phyloP scores from a whole-genome alignment of 1,140 invertebrate genomes.

The Anthonomus grandis region DNA sequence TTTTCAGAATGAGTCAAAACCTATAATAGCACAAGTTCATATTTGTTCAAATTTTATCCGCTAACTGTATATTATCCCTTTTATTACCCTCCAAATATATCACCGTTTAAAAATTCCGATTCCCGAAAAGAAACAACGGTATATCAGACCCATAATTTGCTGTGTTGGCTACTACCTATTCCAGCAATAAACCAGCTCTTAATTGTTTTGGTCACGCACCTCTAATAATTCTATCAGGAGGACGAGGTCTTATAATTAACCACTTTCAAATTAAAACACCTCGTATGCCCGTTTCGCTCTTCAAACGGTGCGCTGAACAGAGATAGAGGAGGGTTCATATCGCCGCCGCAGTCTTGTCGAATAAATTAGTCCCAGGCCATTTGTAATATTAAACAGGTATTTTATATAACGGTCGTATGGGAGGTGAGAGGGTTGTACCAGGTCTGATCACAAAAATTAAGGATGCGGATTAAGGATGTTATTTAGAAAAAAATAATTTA shows the following conservation, averaged over 20 bases:
- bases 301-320: background rate
- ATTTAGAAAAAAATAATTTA: no score
- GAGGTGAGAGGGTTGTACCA: no score
- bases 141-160: conserved; percentile 12
- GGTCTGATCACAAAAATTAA: no score
- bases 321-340: background rate
- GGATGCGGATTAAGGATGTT: no score
- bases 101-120: no score
- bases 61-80: no score
- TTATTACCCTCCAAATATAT: no score
- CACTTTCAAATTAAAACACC: conserved; percentile 13
- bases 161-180: background rate
- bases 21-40: no score
- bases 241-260: conserved; percentile 11
- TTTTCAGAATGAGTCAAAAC: background rate
- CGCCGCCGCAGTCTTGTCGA: background rate
- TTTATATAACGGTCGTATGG: conserved; percentile 19
- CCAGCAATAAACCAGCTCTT: conserved; percentile 8
- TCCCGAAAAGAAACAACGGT: no score
- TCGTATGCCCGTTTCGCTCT: conserved; percentile 7
- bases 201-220: conserved; percentile 13
- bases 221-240: conserved; percentile 11
- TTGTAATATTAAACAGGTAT: conserved; percentile 26
- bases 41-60: no score
- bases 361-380: conserved; percentile 24